Conservation (phyloP, 2,888 invertebrate genomes). For the Netelia fuscicornis region DNA sequence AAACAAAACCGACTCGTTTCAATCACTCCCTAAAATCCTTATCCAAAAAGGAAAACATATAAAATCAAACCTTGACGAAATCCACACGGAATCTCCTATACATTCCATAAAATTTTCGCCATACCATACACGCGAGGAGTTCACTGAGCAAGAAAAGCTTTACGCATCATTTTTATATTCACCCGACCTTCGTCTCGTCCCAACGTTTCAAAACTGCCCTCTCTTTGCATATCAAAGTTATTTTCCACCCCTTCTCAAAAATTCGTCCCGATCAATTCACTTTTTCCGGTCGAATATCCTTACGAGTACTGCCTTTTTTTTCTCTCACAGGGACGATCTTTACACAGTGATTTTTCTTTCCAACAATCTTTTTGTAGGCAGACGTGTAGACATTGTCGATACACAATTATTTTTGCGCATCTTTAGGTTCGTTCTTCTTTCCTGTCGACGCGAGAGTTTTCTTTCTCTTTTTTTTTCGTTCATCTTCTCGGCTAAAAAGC, state of each 20-base stretch:
- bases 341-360: neutral
- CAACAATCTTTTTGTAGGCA: neutral
- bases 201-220: conserved; percentile 7
- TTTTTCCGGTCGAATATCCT: neutral
- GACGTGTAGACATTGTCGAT: conserved; percentile 10
- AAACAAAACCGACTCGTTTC: no score
- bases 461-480: neutral
- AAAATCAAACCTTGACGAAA: no score
- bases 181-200: conserved; percentile 8
- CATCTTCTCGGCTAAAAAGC: conserved; percentile 14
- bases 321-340: neutral
- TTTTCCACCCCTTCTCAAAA: conserved; percentile 15
- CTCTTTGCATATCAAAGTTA: neutral
- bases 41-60: no score
- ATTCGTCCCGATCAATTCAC: neutral
- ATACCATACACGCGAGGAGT: neutral
- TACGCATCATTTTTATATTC: conserved; percentile 39
- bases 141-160: conserved; percentile 9
- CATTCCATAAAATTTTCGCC: neutral
- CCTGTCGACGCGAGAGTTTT: conserved; percentile 3
- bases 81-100: no score
- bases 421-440: neutral
- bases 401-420: neutral
- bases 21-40: no score
- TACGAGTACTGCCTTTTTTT: neutral